phyloP scores from a whole-genome alignment of 2,113 vertebrate genomes.

The Orycteropus afer region DNA sequence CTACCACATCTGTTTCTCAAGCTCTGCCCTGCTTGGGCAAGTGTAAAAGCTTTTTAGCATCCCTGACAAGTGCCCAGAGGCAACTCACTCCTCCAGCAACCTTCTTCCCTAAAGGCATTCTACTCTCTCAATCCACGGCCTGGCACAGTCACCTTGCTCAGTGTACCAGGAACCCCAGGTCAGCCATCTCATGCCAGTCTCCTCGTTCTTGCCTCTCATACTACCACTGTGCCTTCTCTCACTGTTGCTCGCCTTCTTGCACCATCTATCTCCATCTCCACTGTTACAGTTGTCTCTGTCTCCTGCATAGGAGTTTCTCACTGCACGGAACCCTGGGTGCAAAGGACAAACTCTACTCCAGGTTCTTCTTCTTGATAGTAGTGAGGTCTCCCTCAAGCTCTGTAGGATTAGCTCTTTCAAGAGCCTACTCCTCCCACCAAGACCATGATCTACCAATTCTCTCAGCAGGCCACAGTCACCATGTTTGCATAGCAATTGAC shows the following conservation, averaged over 20 bases:
- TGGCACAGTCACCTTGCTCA: too few species aligned
- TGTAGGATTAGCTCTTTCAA: neutral
- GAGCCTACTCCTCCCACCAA: neutral
- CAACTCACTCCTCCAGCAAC: too few species aligned
- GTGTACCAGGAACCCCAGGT: too few species aligned
- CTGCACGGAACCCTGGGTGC: neutral
- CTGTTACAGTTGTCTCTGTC: too few species aligned
- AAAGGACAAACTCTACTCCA: neutral
- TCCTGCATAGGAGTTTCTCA: neutral
- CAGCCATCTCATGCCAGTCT: neutral
- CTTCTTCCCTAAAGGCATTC: neutral
- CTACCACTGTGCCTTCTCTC: neutral
- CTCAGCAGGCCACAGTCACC: neutral
- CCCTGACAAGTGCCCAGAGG: neutral
- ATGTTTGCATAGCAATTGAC: neutral
- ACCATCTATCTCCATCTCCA: neutral
- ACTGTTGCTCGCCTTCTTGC: neutral
- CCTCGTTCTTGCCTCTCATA: neutral
- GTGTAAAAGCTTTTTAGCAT: neutral
- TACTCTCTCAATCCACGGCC: neutral
- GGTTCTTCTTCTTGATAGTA: neutral
- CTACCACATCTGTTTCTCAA: neutral
- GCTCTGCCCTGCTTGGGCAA: too few species aligned
- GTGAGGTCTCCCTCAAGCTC: neutral
- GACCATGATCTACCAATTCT: neutral